phyloP scores from a whole-genome alignment of 2,888 invertebrate species.

The Oeneis ivallda region DNA sequence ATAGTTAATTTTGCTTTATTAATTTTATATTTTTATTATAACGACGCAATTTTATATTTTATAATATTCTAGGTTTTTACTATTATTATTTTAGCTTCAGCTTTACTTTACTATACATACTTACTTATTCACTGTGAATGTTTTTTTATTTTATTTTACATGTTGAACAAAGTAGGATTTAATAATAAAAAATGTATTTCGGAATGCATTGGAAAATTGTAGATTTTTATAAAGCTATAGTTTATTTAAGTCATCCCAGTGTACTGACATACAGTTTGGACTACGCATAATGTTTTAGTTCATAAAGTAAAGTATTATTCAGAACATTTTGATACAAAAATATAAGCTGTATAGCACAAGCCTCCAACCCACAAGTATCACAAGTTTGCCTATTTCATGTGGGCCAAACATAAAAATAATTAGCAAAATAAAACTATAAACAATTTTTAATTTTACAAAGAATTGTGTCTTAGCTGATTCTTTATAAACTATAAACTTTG shows the following conservation, averaged over 20 bases:
- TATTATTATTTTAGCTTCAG: slow-evolving; percentile 53
- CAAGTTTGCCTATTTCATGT: too few species aligned
- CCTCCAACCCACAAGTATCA: too few species aligned
- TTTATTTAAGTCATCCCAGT: slow-evolving; percentile 46
- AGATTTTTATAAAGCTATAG: slow-evolving; percentile 22
- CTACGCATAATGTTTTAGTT: not conserved
- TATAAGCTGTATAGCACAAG: too few species aligned
- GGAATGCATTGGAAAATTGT: slow-evolving; percentile 22
- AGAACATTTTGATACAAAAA: too few species aligned
- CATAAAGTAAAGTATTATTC: too few species aligned
- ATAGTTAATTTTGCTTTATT: slow-evolving; percentile 52
- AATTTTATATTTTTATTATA: slow-evolving; percentile 42
- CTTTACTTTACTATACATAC: slow-evolving; percentile 59
- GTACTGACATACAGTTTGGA: slow-evolving; percentile 44
- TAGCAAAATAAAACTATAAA: too few species aligned
- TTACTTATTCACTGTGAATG: slow-evolving; percentile 41
- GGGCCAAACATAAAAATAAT: too few species aligned
- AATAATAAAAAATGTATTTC: slow-evolving; percentile 13
- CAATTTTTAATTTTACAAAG: not conserved
- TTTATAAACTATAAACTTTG: not conserved
- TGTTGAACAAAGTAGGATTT: slow-evolving; percentile 42
- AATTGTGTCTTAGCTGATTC: not conserved
- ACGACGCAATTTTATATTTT: slow-evolving; percentile 38
- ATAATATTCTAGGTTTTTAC: slow-evolving; percentile 27
- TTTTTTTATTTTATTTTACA: slow-evolving; percentile 48